Conservation (phyloP, 1,140 invertebrate species). For the Pogonognathellus flavescens region DNA sequence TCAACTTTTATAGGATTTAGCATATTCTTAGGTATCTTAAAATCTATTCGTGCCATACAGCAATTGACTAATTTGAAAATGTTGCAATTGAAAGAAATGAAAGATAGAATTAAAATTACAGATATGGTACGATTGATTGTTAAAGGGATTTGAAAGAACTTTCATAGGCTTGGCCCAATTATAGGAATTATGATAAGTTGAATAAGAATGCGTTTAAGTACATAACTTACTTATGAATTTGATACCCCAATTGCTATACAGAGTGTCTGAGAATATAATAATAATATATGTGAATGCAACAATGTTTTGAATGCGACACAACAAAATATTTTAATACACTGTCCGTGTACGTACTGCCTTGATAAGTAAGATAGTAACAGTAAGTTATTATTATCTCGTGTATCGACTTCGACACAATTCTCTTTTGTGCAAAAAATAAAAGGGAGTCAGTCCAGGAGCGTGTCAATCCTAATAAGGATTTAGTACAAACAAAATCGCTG, state of each 20-base stretch:
- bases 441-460: neutral
- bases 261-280: too few species aligned
- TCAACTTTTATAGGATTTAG: too few species aligned
- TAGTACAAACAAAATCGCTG: neutral
- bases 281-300: too few species aligned
- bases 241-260: neutral
- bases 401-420: neutral
- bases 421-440: neutral
- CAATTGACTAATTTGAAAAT: neutral
- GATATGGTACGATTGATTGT: conserved; percentile 5
- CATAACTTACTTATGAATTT: neutral
- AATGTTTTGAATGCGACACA: too few species aligned
- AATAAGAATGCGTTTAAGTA: conserved; percentile 1
- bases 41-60: too few species aligned
- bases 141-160: neutral
- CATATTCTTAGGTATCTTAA: too few species aligned
- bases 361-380: too few species aligned
- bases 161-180: conserved; percentile 27
- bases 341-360: neutral
- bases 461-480: conserved; percentile 32
- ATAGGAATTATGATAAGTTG: conserved; percentile 5
- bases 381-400: conserved; percentile 1
- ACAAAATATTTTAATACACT: neutral
- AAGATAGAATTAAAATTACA: conserved; percentile 1
- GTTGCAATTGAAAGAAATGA: conserved; percentile 14